Conservation (phyloP, 2,888 invertebrate genomes). For the Gibbula magus region DNA sequence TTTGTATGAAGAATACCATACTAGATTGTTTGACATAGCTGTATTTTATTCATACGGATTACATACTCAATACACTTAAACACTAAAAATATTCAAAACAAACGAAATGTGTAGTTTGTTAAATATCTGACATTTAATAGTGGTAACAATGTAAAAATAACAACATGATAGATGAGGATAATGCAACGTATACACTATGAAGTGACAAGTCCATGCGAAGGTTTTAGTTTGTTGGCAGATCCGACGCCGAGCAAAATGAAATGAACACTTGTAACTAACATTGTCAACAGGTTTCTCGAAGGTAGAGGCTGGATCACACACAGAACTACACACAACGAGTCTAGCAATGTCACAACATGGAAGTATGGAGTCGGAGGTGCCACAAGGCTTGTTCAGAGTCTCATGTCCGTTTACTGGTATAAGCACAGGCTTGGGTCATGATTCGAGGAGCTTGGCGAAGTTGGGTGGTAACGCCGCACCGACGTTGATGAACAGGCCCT, state of each 20-base stretch:
- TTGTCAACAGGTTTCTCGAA: not conserved
- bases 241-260: not conserved
- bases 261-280: conserved; percentile 9
- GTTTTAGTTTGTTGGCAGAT: not conserved
- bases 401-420: not conserved
- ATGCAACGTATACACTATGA: conserved; percentile 4
- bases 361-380: not conserved
- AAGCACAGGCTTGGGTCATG: conserved; percentile 32
- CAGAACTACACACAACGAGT: not conserved
- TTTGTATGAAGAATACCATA: too few relatives aligned
- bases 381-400: not conserved
- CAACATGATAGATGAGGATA: not conserved
- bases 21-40: too few relatives aligned
- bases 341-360: not conserved
- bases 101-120: not conserved
- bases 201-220: not conserved
- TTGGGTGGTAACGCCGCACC: conserved; percentile 62
- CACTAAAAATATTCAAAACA: not conserved
- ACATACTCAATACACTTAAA: not conserved
- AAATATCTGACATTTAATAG: conserved; percentile 12
- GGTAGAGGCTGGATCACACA: not conserved
- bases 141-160: conserved; percentile 8
- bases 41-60: not conserved
- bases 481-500: conserved; percentile 83
- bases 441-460: conserved; percentile 57